phyloP scores from a whole-genome alignment of 2,888 invertebrate genomes.

The Hipparchia sbordonii region DNA sequence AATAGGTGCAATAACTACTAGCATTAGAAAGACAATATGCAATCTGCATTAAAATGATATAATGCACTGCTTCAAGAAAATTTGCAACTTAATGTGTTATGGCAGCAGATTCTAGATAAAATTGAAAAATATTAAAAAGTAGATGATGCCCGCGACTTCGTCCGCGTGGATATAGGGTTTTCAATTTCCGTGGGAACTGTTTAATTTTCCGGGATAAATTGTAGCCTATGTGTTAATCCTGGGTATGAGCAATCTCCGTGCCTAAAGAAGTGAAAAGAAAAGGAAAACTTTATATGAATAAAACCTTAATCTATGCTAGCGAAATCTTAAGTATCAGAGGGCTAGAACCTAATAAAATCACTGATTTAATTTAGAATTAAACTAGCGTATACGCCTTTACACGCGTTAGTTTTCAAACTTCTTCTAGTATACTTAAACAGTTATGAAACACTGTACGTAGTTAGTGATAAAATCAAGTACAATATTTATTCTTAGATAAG shows the following conservation, averaged over 20 bases:
- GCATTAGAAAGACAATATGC: not conserved
- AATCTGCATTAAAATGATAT: not conserved
- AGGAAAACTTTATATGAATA: too few species aligned
- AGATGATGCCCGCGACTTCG: too few species aligned
- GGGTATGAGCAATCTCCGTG: too few species aligned
- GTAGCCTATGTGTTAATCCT: too few species aligned
- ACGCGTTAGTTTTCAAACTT: constrained; percentile 45
- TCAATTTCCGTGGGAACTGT: too few species aligned
- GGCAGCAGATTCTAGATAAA: not conserved
- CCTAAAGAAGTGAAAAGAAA: too few species aligned
- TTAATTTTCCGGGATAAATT: too few species aligned
- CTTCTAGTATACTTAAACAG: constrained; percentile 27
- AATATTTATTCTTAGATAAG: constrained; percentile 76
- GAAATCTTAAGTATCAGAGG: too few species aligned
- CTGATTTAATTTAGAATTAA: not conserved
- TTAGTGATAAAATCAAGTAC: constrained; percentile 64
- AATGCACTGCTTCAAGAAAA: not conserved
- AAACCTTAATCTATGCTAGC: too few species aligned
- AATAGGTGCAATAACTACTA: not conserved
- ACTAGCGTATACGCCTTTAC: constrained; percentile 37
- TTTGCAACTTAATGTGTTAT: not conserved
- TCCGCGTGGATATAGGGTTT: too few species aligned
- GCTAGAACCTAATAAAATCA: too few species aligned
- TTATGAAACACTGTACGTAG: constrained; percentile 63
- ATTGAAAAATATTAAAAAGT: too few species aligned